Base-by-base conservation (phyloP, 1,140 invertebrate genomes). In the Neodiprion pinetum region DNA sequence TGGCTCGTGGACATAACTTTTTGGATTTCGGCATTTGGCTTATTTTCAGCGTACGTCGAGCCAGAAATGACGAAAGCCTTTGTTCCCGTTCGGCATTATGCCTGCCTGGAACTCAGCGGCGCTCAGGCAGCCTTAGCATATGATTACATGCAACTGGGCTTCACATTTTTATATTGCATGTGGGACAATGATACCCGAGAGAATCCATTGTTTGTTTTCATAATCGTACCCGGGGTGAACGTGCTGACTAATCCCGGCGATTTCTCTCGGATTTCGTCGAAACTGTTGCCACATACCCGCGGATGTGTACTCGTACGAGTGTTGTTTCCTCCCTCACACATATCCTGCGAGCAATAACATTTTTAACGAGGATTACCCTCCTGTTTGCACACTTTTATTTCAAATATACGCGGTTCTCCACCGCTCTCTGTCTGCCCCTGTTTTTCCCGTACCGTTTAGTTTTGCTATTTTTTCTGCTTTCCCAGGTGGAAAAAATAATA, bases 131-230 rank as follows among this genome's bases (percentile, higher is more conserved):
- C 50, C 69, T 70, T 74, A 75, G 74, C 73, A 78, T 79, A 76
- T 79, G 75, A 81, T 80, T 79, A 79, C 79, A 76, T 73, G 67
- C 74, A 49, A 47, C 11, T 0, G 67, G 67, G 11, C 61, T 74
- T 40, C 65, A 75, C 74, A 76, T 74, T 76, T 77, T 73, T 76
- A 77, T 74, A 67, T 73, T 72, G 75, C 75, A 74, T 74, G 67
- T 47, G 66, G 73, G 76, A 82, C 78, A 81, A 80, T 78, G 77
- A 79, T 65, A 73, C 49, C 75, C 73, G 78, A 71, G 21, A 71
- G 74, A 73, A 23, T 28, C 78, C 74, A 79, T 82, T 81, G 78
- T 81, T 80, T 80, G 75, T 79, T 70, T 71, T 68, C 72, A 72
- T 79, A 80, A 81, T 79, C 75, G 75, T 73, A 76, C 79, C 79